phyloP scores from a whole-genome alignment of 2,888 invertebrate species.

The Parelbella ahira region DNA sequence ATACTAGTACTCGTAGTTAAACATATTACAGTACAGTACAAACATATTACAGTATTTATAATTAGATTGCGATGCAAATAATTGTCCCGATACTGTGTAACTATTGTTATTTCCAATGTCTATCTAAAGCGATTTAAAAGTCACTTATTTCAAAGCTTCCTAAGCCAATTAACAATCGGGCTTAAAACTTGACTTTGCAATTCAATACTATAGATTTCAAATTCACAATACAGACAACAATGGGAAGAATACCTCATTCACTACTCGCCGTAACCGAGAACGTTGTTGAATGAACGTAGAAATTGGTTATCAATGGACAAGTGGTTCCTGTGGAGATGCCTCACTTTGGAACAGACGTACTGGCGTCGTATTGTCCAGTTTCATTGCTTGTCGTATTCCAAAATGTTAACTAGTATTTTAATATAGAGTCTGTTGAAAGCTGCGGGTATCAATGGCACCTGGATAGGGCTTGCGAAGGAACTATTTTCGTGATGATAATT shows the following conservation, averaged over 20 bases:
- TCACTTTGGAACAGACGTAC: slow-evolving; percentile 27
- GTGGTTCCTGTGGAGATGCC: slow-evolving; percentile 27
- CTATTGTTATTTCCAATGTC: too few species aligned
- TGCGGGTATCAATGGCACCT: too few species aligned
- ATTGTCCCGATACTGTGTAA: too few species aligned
- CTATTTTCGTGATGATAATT: too few species aligned
- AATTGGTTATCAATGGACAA: slow-evolving; percentile 26
- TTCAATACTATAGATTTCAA: slow-evolving; percentile 13
- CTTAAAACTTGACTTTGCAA: slow-evolving; percentile 18
- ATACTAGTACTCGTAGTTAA: too few species aligned
- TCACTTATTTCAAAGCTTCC: slow-evolving; percentile 9
- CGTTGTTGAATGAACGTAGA: slow-evolving; percentile 30
- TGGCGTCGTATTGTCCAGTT: slow-evolving; percentile 27
- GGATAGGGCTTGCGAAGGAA: too few species aligned
- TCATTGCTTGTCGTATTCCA: background rate
- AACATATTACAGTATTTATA: too few species aligned
- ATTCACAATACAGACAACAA: slow-evolving; percentile 6
- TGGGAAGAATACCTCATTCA: slow-evolving; percentile 19
- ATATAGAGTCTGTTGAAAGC: too few species aligned
- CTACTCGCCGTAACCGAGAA: slow-evolving; percentile 17
- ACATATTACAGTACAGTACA: too few species aligned
- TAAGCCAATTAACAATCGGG: slow-evolving; percentile 23
- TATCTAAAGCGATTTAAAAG: slow-evolving; percentile 10
- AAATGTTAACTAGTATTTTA: background rate
- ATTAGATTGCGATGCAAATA: too few species aligned